Evolutionary conservation across 2,113 vertebrate genomes (phyloP), one percentile per base, ranked within the genome.

Genomic region (Holacanthus passer): DNA sequence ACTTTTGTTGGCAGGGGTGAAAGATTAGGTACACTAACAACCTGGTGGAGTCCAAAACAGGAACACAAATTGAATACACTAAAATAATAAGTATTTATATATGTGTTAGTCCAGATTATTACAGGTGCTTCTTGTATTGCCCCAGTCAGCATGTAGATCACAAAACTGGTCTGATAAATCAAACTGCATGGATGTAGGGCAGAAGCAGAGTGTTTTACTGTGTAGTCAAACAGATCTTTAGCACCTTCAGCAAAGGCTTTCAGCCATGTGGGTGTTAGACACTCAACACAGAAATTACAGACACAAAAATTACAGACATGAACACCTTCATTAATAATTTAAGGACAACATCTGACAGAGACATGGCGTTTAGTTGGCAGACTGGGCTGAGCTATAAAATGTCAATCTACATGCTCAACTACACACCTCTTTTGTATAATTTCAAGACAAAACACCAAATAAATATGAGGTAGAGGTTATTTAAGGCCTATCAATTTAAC

Each of bases 291-390:
- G 60, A 82, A 88, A 87, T 72, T 82, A 79, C 69, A 77, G 68
- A 41, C 71, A 62, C 29, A 70, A 41, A 84, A 82, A 74, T 80
- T 82, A 88, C 59, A 83, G 69, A 91, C 81, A 84, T 52, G 68
- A 84, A 78, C 73, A 69, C 68, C 83, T 74, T 92, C 79, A 67
- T 95, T 74, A 93, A 88, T 94, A 90, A 94, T 94, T 93, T 55
- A 94, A 48, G 62, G 29, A 12, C 87, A 83, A 89, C 87, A 91
- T 94, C 90, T 93, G 91, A 90, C 89, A 82, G 81, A 81, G 87
- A 66, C 73, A 63, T 75, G 77, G 66, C 85, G 88, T 91, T 84
- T 52, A 67, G 73, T 39, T 60, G 80, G 65, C 76, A 24, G 53
- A 52, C 31, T 55, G 63, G 11, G 58, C 58, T 41, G 8, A 9